Percentiles rank a stretch among this genome's conserved stretches.
phyloP scores from a whole-genome alignment of 2,797 vertebrate genomes.

The Sebastes matsubarae region DNA sequence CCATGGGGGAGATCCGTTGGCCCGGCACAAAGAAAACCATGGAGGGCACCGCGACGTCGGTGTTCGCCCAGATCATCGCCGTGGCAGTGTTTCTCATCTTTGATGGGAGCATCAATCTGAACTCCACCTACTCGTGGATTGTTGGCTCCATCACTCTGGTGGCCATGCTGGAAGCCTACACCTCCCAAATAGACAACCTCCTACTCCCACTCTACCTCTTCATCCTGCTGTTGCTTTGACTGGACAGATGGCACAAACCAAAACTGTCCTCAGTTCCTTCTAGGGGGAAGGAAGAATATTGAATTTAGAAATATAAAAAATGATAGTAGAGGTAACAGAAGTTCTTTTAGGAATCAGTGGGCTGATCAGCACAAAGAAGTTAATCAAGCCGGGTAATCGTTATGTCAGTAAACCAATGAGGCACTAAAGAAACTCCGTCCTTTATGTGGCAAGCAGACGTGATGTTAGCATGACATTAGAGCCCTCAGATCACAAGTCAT shows the following conservation, averaged over 20 bases:
- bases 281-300: background rate
- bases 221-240: conserved; percentile 91
- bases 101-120: conserved; percentile 90
- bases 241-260: conserved; percentile 14
- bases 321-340: background rate
- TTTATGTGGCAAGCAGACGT: conserved; percentile 15
- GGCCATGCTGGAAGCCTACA: conserved; percentile 95
- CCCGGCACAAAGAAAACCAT: conserved; percentile 97
- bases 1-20: conserved; percentile 95
- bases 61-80: conserved; percentile 96
- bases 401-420: background rate
- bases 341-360: conserved; percentile 17
- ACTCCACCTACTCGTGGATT: conserved; percentile 94
- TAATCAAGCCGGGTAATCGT: background rate
- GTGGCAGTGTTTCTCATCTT: conserved; percentile 95
- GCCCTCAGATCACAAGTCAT: conserved; percentile 17
- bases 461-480: conserved; percentile 24
- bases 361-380: conserved; percentile 24
- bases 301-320: background rate
- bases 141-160: conserved; percentile 92
- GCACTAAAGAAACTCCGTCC: background rate
- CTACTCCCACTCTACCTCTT: conserved; percentile 96
- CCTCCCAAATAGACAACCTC: conserved; percentile 96
- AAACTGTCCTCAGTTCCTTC: background rate
- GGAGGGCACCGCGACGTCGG: conserved; percentile 93